Conservation (phyloP, 2,797 vertebrate genomes). For the Pangasius macronema region DNA sequence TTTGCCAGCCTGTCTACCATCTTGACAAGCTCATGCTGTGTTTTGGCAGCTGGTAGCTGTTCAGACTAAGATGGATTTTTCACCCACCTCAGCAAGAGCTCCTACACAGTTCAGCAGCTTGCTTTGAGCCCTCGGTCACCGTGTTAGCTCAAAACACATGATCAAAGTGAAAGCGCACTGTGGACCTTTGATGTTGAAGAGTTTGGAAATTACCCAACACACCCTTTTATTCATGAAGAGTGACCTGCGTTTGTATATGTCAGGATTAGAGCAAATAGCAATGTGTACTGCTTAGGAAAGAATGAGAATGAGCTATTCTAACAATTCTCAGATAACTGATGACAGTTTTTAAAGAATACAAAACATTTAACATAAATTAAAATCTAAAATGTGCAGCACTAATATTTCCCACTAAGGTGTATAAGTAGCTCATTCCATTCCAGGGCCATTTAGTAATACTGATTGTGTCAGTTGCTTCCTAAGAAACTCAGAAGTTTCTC, state of each 20-base stretch:
- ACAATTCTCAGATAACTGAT: background rate
- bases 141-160: slow-evolving; percentile 6
- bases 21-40: background rate
- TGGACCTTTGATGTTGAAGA: slow-evolving; percentile 15
- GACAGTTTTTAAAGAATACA: background rate
- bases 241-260: background rate
- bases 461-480: background rate
- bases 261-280: slow-evolving; percentile 26
- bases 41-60: slow-evolving; percentile 4
- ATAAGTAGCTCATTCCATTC: background rate
- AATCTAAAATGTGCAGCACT: too few relatives aligned
- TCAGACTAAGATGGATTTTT: background rate
- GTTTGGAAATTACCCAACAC: slow-evolving; percentile 19
- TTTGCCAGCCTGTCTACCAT: background rate
- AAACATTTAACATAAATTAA: background rate
- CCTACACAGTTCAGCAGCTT: background rate
- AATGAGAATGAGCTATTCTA: background rate
- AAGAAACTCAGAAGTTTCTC: background rate
- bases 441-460: background rate
- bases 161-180: slow-evolving; percentile 20
- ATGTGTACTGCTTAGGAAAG: background rate
- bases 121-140: background rate
- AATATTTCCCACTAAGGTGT: background rate
- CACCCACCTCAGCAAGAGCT: background rate
- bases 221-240: background rate